Evolutionary conservation across 2,888 invertebrate genomes (phyloP).

Genomic region (Unio delphinus): DNA sequence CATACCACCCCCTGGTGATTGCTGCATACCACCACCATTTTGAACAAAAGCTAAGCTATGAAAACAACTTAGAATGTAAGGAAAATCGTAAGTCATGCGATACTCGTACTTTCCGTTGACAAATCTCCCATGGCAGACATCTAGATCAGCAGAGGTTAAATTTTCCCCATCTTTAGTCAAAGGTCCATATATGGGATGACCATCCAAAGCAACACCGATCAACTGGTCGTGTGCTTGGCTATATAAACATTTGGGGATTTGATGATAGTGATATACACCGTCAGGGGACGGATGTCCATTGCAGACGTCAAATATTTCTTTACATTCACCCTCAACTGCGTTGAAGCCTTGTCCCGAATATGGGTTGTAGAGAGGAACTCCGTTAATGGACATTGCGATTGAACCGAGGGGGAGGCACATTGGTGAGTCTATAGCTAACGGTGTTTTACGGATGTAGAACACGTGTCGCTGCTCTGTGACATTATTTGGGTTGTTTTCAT

Average conservation of each 20-base stretch:
- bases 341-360: constrained; percentile 2
- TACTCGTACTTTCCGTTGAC: constrained; percentile 31
- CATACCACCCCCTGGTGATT: too few relatives aligned
- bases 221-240: constrained; percentile 16
- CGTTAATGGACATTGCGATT: constrained; percentile 19
- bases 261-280: constrained; percentile 38
- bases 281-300: constrained; percentile 23
- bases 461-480: too few relatives aligned
- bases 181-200: constrained; percentile 34
- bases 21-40: too few relatives aligned
- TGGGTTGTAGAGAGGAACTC: constrained; percentile 20
- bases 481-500: too few relatives aligned
- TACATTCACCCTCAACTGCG: constrained; percentile 15
- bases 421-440: not conserved
- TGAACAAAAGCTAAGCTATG: too few relatives aligned
- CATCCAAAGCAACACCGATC: constrained; percentile 38
- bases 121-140: constrained; percentile 28
- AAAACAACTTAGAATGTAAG: constrained; percentile 32
- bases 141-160: constrained; percentile 25
- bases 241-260: constrained; percentile 25
- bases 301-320: constrained; percentile 31
- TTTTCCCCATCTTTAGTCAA: constrained; percentile 6
- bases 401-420: constrained; percentile 13
- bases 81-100: constrained; percentile 25
- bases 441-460: constrained; percentile 2